These are phyloP conservation scores for Eucera pruinosa DNA, from an alignment of 2,888 invertebrate species.

Conservation along the genomic window DNA sequence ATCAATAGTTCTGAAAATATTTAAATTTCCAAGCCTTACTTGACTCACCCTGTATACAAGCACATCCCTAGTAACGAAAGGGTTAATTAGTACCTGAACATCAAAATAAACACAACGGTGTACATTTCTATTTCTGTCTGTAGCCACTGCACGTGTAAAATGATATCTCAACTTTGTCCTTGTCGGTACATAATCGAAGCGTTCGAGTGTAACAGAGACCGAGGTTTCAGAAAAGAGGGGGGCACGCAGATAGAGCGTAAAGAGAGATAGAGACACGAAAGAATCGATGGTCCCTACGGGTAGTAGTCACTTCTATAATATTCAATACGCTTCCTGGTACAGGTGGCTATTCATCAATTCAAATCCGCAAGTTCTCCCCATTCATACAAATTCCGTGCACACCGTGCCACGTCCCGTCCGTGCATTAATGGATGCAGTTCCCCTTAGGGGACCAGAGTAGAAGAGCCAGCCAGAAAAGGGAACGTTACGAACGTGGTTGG, in stretches of 20 bases:
- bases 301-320: conserved; percentile 73
- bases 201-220: neutral
- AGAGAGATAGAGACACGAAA: conserved; percentile 22
- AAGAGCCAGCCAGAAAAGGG: conserved; percentile 64
- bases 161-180: too few species aligned
- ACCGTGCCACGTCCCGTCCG: conserved; percentile 60
- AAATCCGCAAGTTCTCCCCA: conserved; percentile 77
- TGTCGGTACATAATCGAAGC: conserved; percentile 43
- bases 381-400: conserved; percentile 78
- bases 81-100: too few species aligned
- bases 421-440: conserved; percentile 80
- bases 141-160: too few species aligned
- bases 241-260: too few species aligned
- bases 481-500: conserved; percentile 59
- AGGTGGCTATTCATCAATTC: conserved; percentile 81
- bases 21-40: too few species aligned
- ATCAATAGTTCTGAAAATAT: too few species aligned
- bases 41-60: too few species aligned
- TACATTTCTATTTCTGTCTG: too few species aligned
- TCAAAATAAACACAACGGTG: too few species aligned
- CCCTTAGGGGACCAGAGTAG: conserved; percentile 71
- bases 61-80: too few species aligned
- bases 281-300: conserved; percentile 59
- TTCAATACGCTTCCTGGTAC: conserved; percentile 74
- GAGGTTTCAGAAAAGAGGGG: neutral